A percentile compares a stretch with the other conserved stretches of the same genome.
Evolutionary conservation across 2,888 invertebrate species (phyloP).

Genomic region (Hartigia nigra): DNA sequence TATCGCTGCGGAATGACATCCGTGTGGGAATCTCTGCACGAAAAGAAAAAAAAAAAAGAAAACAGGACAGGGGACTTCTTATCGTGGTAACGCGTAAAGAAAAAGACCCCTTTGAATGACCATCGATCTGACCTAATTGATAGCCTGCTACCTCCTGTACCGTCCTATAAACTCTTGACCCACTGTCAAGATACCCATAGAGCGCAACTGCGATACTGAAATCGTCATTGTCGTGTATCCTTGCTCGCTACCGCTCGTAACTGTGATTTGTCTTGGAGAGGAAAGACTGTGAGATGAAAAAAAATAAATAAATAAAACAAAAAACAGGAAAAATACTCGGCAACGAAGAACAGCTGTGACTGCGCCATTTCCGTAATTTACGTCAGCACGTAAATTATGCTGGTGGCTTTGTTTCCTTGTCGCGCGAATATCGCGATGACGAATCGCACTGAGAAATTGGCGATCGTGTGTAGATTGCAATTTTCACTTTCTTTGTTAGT

Average conservation of each 20-base stretch:
- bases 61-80: neutral
- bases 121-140: neutral
- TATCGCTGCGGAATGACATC: neutral
- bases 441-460: neutral
- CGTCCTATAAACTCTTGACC: neutral
- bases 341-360: neutral
- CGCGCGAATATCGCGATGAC: neutral
- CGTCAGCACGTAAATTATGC: neutral
- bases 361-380: neutral
- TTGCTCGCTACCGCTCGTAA: neutral
- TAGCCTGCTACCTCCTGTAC: neutral
- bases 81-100: neutral
- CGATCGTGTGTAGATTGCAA: neutral
- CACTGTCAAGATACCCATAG: neutral
- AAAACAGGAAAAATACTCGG: neutral
- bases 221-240: neutral
- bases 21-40: neutral
- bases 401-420: neutral
- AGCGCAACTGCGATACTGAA: neutral
- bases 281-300: neutral
- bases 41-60: neutral
- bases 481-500: neutral
- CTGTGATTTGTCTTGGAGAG: neutral
- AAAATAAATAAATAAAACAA: no score
- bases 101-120: neutral